Percentiles rank a stretch among this genome's conserved stretches.
Conservation (phyloP, 2,888 invertebrate genomes). For the Pyrocoelia pectoralis region DNA sequence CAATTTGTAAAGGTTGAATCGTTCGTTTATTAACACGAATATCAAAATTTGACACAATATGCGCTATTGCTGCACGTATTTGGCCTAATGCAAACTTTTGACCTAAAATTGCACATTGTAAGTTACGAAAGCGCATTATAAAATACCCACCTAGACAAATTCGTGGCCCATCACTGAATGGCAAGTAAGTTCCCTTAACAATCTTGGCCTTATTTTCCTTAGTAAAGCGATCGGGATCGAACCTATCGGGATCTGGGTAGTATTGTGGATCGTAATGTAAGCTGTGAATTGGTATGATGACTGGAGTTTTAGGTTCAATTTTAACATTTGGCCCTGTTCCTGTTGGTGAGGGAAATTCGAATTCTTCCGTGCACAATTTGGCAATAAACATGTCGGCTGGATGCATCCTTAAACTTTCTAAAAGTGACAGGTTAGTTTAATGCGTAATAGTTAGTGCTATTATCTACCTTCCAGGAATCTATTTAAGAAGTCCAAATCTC, state of each 20-base stretch:
- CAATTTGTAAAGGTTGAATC: slow-evolving; percentile 41
- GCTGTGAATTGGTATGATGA: slow-evolving; percentile 38
- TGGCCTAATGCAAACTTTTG: slow-evolving; percentile 45
- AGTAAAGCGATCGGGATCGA: slow-evolving; percentile 43
- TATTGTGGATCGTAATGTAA: slow-evolving; percentile 41
- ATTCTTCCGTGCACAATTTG: slow-evolving; percentile 42
- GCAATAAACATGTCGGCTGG: slow-evolving; percentile 43
- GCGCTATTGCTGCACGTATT: slow-evolving; percentile 41
- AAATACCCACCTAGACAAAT: slow-evolving; percentile 47
- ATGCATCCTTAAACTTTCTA: slow-evolving; percentile 49
- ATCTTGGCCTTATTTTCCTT: slow-evolving; percentile 46
- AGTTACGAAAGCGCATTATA: not conserved
- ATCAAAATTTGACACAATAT: slow-evolving; percentile 47
- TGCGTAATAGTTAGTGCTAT: slow-evolving; percentile 32
- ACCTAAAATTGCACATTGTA: slow-evolving; percentile 34
- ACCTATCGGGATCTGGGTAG: slow-evolving; percentile 38
- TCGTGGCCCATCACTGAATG: slow-evolving; percentile 50
- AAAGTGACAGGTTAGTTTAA: slow-evolving; percentile 17
- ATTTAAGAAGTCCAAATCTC: slow-evolving; percentile 51
- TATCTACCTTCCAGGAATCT: slow-evolving; percentile 6
- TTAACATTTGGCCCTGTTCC: slow-evolving; percentile 39
- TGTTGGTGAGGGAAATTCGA: slow-evolving; percentile 40
- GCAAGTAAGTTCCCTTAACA: slow-evolving; percentile 46
- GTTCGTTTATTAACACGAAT: slow-evolving; percentile 51
- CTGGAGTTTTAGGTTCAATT: slow-evolving; percentile 38